Evolutionary conservation across 2,888 invertebrate genomes (phyloP).

Genomic region (Catonia carolina): DNA sequence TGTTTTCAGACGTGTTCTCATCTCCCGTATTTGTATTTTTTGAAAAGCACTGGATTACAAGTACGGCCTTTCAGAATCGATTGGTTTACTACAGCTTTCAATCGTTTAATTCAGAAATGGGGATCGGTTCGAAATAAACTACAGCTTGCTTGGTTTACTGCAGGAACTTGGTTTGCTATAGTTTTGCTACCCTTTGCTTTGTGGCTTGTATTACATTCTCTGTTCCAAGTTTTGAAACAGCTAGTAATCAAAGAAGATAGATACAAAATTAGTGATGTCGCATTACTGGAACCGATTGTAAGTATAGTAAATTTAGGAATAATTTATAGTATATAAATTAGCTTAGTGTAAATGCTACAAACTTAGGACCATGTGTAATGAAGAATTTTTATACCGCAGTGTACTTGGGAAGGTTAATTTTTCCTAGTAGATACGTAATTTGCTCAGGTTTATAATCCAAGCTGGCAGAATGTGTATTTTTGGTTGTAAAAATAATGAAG

Average conservation of each 20-base stretch:
- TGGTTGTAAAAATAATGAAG: too few species aligned
- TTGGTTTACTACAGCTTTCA: conserved; percentile 74
- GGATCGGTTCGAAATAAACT: conserved; percentile 56
- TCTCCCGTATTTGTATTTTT: conserved; percentile 69
- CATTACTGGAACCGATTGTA: conserved; percentile 44
- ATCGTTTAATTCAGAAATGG: conserved; percentile 67
- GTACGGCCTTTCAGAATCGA: conserved; percentile 63
- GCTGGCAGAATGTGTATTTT: too few species aligned
- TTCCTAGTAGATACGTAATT: too few species aligned
- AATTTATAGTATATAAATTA: conserved; percentile 3
- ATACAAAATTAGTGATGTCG: conserved; percentile 23
- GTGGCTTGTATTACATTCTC: conserved; percentile 42
- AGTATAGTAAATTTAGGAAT: conserved; percentile 23
- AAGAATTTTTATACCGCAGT: too few species aligned
- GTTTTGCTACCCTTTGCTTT: conserved; percentile 60
- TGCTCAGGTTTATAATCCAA: too few species aligned
- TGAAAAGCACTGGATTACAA: conserved; percentile 68
- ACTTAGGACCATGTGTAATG: too few species aligned
- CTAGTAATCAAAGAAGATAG: conserved; percentile 27
- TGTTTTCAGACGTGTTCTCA: conserved; percentile 71
- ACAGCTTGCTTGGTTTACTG: conserved; percentile 63
- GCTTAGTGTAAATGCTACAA: background rate
- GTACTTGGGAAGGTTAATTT: too few species aligned
- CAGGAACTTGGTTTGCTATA: conserved; percentile 55
- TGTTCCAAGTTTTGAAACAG: conserved; percentile 37